Conservation (phyloP, 2,113 vertebrate genomes). For the Triplophysa dalaica region DNA sequence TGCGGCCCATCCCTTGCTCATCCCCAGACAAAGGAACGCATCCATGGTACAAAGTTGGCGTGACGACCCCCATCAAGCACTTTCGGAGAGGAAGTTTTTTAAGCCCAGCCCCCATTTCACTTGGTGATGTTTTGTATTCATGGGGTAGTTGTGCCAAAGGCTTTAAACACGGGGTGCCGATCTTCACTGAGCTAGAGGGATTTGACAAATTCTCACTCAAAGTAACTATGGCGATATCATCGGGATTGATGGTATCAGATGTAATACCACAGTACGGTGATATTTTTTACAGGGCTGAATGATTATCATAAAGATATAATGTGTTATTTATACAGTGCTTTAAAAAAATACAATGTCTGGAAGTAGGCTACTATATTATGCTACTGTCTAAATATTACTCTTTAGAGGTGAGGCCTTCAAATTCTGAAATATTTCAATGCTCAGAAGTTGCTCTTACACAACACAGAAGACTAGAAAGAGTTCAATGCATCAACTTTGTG, state of each 20-base stretch:
- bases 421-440: too few species aligned
- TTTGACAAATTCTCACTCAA: neutral
- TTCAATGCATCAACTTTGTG: too few species aligned
- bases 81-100: constrained; percentile 52
- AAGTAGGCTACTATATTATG: too few species aligned
- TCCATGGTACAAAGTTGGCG: constrained; percentile 68
- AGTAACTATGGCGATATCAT: neutral
- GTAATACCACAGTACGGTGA: neutral
- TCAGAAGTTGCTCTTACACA: too few species aligned
- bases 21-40: constrained; percentile 66
- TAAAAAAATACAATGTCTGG: too few species aligned
- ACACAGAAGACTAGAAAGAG: too few species aligned
- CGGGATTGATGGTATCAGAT: neutral
- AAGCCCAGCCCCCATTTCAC: constrained; percentile 49
- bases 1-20: constrained; percentile 49
- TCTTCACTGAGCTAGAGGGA: constrained; percentile 25
- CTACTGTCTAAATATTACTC: too few species aligned
- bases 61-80: constrained; percentile 70
- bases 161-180: constrained; percentile 48
- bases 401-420: too few species aligned
- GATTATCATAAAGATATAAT: neutral
- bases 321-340: too few species aligned
- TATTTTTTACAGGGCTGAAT: neutral
- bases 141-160: constrained; percentile 65
- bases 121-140: constrained; percentile 71